Base-by-base conservation (phyloP, 2,888 invertebrate genomes). In the Ochropleura plecta region DNA sequence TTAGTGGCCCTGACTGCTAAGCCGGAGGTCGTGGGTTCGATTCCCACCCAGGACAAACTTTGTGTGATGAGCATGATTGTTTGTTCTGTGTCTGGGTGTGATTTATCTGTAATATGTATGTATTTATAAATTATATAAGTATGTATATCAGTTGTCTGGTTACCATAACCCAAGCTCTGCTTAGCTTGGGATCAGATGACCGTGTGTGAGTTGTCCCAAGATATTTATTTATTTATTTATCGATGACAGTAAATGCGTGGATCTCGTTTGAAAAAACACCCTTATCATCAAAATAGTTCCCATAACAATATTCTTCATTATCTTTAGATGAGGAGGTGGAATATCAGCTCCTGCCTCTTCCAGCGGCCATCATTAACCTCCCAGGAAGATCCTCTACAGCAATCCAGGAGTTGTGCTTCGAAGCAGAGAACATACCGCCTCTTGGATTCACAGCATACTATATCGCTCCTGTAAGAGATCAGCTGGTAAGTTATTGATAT, bases 381-480 rank as follows among this genome's bases (percentile, higher is more conserved):
- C 98, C 98, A 0, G 98, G 98, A 3, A 93, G 98, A 67, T 87
- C 89, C 0, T 97, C 97, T 79, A 90, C 90, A 0, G 97, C 98
- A 0, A 96, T 94, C 53, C 94, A 96, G 78, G 98, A 94, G 92
- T 97, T 86, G 91, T 98, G 78, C 97, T 98, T 94, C 88, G 95
- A 89, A 96, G 97, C 87, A 14, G 93, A 96, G 83, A 96, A 88
- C 82, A 96, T 90, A 66, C 98, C 86, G 93, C 98, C 89, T 88
- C 97, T 85, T 80, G 98, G 90, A 0, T 96, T 90, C 81, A 97
- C 97, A 0, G 89, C 95, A 0, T 96, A 91, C 72, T 93, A 93
- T 70, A 90, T 96, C 8, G 88, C 94, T 0, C 92, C 95, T 0
- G 91, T 95, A 0, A 89, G 94, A 44, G 95, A 95, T 83, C 95